Base-by-base conservation (phyloP, 2,797 vertebrate genomes). In the Poecile montanus region DNA sequence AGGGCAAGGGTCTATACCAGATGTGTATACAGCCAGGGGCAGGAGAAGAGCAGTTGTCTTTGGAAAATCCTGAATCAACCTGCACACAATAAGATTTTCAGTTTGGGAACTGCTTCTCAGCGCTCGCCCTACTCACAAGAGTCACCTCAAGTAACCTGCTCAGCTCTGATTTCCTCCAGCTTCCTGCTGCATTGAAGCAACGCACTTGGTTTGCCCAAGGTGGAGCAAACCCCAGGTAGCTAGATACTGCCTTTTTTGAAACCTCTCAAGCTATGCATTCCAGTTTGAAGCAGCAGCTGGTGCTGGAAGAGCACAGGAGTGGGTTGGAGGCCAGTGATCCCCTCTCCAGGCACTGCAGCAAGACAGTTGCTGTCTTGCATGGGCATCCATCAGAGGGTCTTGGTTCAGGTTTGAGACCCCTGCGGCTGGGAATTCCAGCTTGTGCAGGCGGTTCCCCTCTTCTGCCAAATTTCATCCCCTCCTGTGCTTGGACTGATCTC, bases 191-290 rank as follows among this genome's bases (percentile, higher is more conserved):
- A 2, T 9, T 70, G 51, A 44, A 75, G 67, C 54, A 61, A 42
- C 0, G 0, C 0, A 1, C 58, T 68, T 34, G 58, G 45, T 74
- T 34, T 53, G 11, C 53, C 29, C n/a, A 22, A 60, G 61, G 45
- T 45, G 40, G 42, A 75, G 25, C 73, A 58, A 88, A 68, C 38
- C 23, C 61, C 58, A 26, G 34, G n/a, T 27, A 56, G 25, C 58
- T 51, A 23, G 40, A 23, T 23, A 22, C 0, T 79, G 47, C 16
- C 1, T 21, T 47, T 82, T 58, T 58, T 8, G 61, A 62, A 91
- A 76, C 19, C 19, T 80, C 16, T 62, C 60, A 25, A 66, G 67
- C 51, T 65, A 1, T 16, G 1, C 66, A 85, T 85, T 90, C 29
- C 54, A 63, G 6, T 50, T 65, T 18, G 85, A 74, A 86, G 74